A percentile compares a stretch with the other conserved stretches of the same genome.
Conservation (phyloP, 2,888 invertebrate genomes). For the Tethea ocularis region DNA sequence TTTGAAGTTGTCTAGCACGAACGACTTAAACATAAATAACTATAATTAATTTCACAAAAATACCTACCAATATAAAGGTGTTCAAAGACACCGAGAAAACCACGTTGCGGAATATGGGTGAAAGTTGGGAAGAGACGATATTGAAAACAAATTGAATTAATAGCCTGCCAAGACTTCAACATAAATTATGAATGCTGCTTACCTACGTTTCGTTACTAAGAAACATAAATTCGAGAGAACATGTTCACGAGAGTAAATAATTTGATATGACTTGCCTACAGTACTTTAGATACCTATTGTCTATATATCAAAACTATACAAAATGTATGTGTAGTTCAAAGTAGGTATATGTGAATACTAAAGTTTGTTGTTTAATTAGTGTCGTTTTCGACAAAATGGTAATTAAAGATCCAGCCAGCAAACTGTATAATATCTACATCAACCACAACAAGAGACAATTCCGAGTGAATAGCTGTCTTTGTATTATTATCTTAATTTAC, state of each 20-base stretch:
- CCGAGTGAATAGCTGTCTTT: not conserved
- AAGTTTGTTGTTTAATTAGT: too few relatives aligned
- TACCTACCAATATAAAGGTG: not conserved
- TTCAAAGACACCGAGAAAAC: slow-evolving; percentile 4
- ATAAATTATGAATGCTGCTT: slow-evolving; percentile 61
- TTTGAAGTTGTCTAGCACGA: too few relatives aligned
- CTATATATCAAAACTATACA: not conserved
- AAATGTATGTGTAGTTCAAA: too few relatives aligned
- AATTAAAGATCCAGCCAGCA: too few relatives aligned
- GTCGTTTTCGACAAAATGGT: too few relatives aligned
- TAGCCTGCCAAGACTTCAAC: slow-evolving; percentile 43
- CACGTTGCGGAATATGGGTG: slow-evolving; percentile 54
- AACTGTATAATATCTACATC: too few relatives aligned
- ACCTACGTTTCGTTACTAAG: slow-evolving; percentile 42
- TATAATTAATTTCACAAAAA: not conserved
- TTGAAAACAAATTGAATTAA: slow-evolving; percentile 60
- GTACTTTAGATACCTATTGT: not conserved
- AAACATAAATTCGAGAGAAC: slow-evolving; percentile 32
- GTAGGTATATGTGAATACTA: too few relatives aligned
- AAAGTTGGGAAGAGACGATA: slow-evolving; percentile 56
- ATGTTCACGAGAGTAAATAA: slow-evolving; percentile 27
- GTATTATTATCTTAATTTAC: slow-evolving; percentile 19
- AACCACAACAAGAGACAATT: too few relatives aligned
- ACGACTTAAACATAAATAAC: too few relatives aligned
- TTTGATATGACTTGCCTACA: slow-evolving; percentile 19